Evolutionary conservation across 2,113 vertebrate genomes (phyloP), one percentile per base, ranked within the genome.

Genomic region (Pseudolaguvia tuberculata): DNA sequence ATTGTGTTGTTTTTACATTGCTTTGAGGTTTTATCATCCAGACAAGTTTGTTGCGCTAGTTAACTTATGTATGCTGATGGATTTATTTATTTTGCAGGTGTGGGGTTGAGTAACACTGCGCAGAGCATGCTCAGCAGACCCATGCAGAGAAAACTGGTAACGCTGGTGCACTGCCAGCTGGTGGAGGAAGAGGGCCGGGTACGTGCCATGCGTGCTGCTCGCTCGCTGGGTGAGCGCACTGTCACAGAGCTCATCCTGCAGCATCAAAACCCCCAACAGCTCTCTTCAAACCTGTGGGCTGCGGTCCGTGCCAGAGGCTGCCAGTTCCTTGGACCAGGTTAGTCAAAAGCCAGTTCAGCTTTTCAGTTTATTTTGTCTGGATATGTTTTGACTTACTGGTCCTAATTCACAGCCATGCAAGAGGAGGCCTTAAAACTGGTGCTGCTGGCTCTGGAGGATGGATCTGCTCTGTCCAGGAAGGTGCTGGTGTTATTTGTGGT

Each of bases 251-350:
- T 99, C 85, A 98, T 99, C 84, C 91, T 99, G 67, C 96, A 99
- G 86, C 97, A 99, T 81, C 97, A 99, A 83, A 99, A 99, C 76
- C 97, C 96, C 59, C 96, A 99, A 83, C 97, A 98, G 73, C 95
- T 99, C 57, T 98, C 96, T n/a, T 98, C 97, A 53, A 99, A 99
- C 78, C 92, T 99, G 63, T 98, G 97, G 97, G 96, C 97, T 66
- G 96, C 97, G 9, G 96, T 99, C 48, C 93, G 97, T 75, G 96
- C 97, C 63, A 90, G 97, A 48, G 97, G 96, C 14, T 99, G 97
- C 85, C 97, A 99, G 86, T 99, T 99, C 84, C 94, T 99, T n/a
- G 97, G 97, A 51, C 97, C 97, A 87, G 97, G 97, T 98, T 91
- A n/a, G 57, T 35, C 7, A 48, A 3, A 10, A 3, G 12, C 1